A percentile compares a stretch with the other conserved stretches of the same genome.
Conservation (phyloP, 1,140 invertebrate genomes). For the Leptopilina clavipes region DNA sequence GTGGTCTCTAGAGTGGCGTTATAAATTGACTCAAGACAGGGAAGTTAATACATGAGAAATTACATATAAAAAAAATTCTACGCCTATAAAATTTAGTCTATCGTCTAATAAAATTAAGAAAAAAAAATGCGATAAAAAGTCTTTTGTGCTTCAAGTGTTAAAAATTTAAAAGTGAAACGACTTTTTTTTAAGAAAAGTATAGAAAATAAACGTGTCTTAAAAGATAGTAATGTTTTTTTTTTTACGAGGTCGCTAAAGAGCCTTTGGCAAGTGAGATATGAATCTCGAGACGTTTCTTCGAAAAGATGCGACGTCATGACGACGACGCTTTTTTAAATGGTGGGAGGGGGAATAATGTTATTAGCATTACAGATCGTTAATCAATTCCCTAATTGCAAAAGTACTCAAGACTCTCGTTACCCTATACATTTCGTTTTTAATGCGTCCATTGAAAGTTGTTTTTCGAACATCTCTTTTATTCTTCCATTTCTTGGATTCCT, state of each 20-base stretch:
- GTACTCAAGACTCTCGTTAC: neutral
- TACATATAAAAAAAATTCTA: too few relatives aligned
- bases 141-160: neutral
- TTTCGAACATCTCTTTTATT: too few relatives aligned
- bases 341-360: slow-evolving; percentile 41
- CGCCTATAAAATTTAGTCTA: neutral
- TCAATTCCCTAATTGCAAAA: slow-evolving; percentile 36
- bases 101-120: neutral
- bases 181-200: neutral
- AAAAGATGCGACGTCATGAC: slow-evolving; percentile 49
- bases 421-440: neutral
- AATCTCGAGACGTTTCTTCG: slow-evolving; percentile 47
- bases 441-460: too few relatives aligned
- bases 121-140: neutral
- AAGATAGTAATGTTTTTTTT: slow-evolving; percentile 36
- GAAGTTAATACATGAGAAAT: too few relatives aligned
- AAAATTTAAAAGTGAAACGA: neutral
- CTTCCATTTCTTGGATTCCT: too few relatives aligned
- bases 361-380: slow-evolving; percentile 40
- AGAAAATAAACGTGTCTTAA: neutral
- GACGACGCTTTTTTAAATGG: slow-evolving; percentile 43
- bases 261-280: slow-evolving; percentile 36
- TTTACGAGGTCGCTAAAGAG: slow-evolving; percentile 34
- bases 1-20: too few relatives aligned
- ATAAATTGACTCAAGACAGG: too few relatives aligned